These are phyloP conservation scores for Propsilocerus akamusi DNA, from an alignment of 1,140 invertebrate genomes.

Conservation along the genomic window DNA sequence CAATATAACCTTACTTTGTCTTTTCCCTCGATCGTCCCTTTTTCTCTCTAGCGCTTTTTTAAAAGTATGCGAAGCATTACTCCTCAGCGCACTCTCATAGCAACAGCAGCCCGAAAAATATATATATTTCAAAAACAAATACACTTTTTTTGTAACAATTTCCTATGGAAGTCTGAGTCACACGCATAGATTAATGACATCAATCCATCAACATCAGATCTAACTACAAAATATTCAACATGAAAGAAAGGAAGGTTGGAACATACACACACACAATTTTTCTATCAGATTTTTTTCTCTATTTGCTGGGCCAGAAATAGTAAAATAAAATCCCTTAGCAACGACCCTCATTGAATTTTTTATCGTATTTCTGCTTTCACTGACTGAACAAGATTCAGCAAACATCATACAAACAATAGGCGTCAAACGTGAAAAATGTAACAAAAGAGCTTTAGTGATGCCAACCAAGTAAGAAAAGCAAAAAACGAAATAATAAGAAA, in stretches of 20 bases:
- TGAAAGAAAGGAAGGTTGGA: neutral
- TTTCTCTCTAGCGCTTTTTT: too few species aligned
- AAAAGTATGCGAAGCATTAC: too few species aligned
- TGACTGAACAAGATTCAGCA: too few species aligned
- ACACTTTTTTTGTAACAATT: conserved; percentile 1
- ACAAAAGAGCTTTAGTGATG: too few species aligned
- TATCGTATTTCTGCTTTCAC: too few species aligned
- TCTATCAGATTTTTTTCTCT: neutral
- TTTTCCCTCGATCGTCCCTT: too few species aligned
- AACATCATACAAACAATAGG: too few species aligned
- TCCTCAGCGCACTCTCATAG: too few species aligned
- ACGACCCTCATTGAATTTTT: neutral
- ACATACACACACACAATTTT: neutral
- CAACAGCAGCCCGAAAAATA: neutral
- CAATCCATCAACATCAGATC: conserved; percentile 1
- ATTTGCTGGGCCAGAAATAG: neutral
- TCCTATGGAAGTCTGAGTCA: neutral
- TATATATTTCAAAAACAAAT: conserved; percentile 3
- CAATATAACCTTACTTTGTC: too few species aligned
- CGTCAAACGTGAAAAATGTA: too few species aligned
- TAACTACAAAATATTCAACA: neutral
- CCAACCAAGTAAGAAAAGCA: too few species aligned
- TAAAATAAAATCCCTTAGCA: neutral
- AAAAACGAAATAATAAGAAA: too few species aligned
- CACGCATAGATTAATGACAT: neutral